Conservation (phyloP, 2,888 invertebrate species). For the Elmis aenea region DNA sequence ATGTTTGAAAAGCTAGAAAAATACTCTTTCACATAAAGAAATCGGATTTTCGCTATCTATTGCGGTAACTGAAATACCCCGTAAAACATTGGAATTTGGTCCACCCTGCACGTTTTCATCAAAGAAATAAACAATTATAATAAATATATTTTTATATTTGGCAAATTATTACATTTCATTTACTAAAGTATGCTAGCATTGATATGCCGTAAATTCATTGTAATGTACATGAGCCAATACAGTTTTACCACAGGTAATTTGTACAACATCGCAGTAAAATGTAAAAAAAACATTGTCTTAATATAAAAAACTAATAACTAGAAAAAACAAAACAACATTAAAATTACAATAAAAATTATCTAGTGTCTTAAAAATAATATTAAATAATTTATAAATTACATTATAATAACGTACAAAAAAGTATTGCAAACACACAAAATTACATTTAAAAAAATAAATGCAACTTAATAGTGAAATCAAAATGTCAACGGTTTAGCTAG, state of each 20-base stretch:
- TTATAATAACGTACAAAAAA: constrained; percentile 7
- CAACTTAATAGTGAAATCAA: constrained; percentile 15
- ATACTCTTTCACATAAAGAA: too few species aligned
- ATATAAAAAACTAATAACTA: constrained; percentile 11
- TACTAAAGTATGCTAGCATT: constrained; percentile 14
- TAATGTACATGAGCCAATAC: constrained; percentile 16
- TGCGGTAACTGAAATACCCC: too few species aligned
- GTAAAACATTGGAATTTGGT: too few species aligned
- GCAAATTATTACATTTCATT: constrained; percentile 13
- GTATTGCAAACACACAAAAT: constrained; percentile 5
- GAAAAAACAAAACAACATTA: constrained; percentile 9
- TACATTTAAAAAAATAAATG: constrained; percentile 17
- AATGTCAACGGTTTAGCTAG: constrained; percentile 17
- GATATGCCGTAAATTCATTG: constrained; percentile 15
- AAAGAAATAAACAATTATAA: constrained; percentile 5
- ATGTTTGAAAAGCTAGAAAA: too few species aligned
- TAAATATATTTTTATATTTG: constrained; percentile 11
- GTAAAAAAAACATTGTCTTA: constrained; percentile 13
- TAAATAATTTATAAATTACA: constrained; percentile 4
- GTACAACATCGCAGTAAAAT: constrained; percentile 7
- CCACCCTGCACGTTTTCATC: too few species aligned
- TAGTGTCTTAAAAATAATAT: too few species aligned
- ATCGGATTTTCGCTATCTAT: too few species aligned
- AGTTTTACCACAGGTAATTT: constrained; percentile 8
- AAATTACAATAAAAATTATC: constrained; percentile 11